Evolutionary conservation across 2,113 vertebrate species (phyloP).

Genomic region (Brachyhypopomus gauderio): DNA sequence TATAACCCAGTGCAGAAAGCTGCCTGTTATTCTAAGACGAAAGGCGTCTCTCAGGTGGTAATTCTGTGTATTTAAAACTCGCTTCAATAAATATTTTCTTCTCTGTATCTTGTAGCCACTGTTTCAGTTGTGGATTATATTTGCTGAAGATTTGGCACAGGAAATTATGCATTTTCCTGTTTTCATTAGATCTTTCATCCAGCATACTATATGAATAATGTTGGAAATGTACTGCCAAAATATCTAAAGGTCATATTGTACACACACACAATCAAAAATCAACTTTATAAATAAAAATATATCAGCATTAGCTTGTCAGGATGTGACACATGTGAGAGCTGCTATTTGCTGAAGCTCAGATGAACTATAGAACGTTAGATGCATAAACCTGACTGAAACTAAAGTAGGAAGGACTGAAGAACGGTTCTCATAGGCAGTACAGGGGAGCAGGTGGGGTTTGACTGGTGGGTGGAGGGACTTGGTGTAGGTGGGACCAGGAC

Average conservation of each 20-base stretch:
- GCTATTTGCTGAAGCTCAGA: neutral
- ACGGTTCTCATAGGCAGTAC: neutral
- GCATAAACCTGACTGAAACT: neutral
- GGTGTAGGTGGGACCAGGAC: no score
- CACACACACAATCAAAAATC: neutral
- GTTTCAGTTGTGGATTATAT: neutral
- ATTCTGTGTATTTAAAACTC: neutral
- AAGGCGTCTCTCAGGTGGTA: constrained; percentile 6
- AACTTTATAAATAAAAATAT: no score
- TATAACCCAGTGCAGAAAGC: neutral
- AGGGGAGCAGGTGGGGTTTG: no score
- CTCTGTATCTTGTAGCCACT: neutral
- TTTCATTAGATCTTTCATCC: no score
- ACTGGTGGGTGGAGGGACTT: no score
- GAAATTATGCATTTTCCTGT: neutral
- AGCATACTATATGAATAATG: no score
- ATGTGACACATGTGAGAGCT: neutral
- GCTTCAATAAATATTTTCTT: constrained; percentile 7
- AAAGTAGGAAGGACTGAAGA: neutral
- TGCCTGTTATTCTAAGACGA: constrained; percentile 14
- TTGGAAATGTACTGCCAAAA: neutral
- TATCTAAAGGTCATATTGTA: constrained; percentile 8
- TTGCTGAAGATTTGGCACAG: neutral
- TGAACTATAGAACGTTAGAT: constrained; percentile 3
- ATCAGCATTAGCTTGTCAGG: neutral